These are phyloP conservation scores for Microcebus griseorufus DNA, from an alignment of 2,113 vertebrate genomes.

Conservation along the genomic window DNA sequence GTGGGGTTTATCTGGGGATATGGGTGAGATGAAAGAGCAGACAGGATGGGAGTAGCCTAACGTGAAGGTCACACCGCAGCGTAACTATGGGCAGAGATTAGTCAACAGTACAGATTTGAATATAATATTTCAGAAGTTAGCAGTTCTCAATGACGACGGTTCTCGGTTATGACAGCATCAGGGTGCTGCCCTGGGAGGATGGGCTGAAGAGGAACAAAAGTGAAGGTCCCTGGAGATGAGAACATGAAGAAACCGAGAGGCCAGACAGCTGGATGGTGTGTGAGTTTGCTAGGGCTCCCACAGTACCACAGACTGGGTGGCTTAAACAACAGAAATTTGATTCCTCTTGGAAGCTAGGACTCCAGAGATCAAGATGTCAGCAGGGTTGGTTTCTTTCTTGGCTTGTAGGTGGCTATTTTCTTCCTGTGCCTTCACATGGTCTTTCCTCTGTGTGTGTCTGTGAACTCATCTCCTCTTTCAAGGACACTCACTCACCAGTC, in stretches of 20 bases:
- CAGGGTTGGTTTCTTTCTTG: not conserved
- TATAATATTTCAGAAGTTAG: not conserved
- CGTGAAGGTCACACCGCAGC: not conserved
- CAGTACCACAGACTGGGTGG: not conserved
- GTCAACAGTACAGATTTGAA: not conserved
- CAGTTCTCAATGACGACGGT: not conserved
- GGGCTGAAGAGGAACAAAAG: not conserved
- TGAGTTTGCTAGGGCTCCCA: not conserved
- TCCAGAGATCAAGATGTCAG: not conserved
- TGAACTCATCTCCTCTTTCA: not conserved
- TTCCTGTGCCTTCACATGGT: not conserved
- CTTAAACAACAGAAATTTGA: not conserved
- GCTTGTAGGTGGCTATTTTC: not conserved
- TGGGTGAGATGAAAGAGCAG: not conserved
- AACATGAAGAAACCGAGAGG: not conserved
- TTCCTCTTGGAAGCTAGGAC: not conserved
- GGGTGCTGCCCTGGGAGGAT: not conserved
- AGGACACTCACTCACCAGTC: not conserved
- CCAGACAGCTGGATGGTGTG: not conserved
- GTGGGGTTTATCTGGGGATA: not conserved
- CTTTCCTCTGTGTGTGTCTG: not conserved
- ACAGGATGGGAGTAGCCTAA: not conserved
- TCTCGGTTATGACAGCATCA: not conserved
- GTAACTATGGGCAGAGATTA: not conserved
- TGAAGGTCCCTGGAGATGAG: not conserved